Conservation (phyloP, 2,113 vertebrate species). For the Vulpes ferrilata region DNA sequence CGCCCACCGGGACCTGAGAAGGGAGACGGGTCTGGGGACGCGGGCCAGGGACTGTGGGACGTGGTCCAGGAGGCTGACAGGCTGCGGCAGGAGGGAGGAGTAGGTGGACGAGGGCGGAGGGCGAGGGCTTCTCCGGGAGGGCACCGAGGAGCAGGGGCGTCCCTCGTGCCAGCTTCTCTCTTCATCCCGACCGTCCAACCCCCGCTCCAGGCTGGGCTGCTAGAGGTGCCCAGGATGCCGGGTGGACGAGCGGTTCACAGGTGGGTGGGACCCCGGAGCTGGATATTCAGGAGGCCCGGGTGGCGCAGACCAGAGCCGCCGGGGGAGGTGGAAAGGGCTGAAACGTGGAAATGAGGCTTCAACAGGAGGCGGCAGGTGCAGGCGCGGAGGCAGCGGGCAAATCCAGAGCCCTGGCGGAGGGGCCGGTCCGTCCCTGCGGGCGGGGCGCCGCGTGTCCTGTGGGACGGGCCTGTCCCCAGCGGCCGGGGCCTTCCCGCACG, state of each 20-base stretch:
- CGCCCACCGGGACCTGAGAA: background rate
- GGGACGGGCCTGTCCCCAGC: background rate
- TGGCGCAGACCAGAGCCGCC: background rate
- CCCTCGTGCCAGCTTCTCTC: background rate
- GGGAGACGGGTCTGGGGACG: background rate
- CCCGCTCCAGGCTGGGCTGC: background rate
- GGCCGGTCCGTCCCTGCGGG: background rate
- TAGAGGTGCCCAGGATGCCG: background rate
- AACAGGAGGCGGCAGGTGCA: background rate
- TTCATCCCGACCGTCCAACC: background rate
- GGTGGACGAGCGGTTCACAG: background rate
- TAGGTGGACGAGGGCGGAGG: accelerated
- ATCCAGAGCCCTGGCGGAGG: background rate
- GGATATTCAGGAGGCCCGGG: background rate
- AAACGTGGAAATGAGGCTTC: background rate
- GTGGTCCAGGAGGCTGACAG: background rate
- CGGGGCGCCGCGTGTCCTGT: too few relatives aligned
- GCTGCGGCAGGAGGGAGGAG: background rate
- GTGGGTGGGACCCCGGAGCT: background rate
- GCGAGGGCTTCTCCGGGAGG: background rate
- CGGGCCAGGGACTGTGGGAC: background rate
- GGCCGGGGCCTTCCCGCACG: background rate
- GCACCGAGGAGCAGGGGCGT: background rate
- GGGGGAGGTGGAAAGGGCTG: background rate
- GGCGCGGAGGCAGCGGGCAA: background rate